Evolutionary conservation across 2,888 invertebrate genomes (phyloP), one percentile per base, ranked within the genome.

Genomic region (Cyrtodaria siliqua): DNA sequence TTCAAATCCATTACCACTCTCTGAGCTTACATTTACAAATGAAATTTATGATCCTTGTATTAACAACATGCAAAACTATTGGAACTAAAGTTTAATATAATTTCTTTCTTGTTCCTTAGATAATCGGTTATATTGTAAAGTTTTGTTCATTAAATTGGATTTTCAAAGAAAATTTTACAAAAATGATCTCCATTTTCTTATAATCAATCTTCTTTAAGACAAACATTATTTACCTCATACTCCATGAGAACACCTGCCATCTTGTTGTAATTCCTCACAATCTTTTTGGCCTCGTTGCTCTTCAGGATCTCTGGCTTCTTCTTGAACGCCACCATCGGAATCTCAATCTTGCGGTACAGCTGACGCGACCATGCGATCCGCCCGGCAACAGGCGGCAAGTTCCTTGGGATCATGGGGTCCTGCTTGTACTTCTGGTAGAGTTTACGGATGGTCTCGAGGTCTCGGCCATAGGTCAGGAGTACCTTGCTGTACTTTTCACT

Each of bases 361-460:
- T 97, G 96, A 20, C 97, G 95, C 6, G 96, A 95, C 97, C 97
- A 97, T 91, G 96, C 89, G 26, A 93, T 93, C 78, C 93, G 92
- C 93, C 98, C 98, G 69, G 98, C 97, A 26, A 98, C 96, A 0
- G 98, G 98, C 2, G 98, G 97, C 92, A 97, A 96, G 93, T 98
- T 97, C 81, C 97, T 94, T 0, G 97, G 96, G 50, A 98, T 94
- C 0, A 97, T 97, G 0, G 98, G 98, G 91, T 97, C 97, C 81
- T 96, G 96, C 80, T 96, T 96, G 91, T 97, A 96, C 86, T 96
- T 96, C 87, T 96, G 96, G 92, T 97, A 98, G 90, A 97, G 95
- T 72, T 92, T 92, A 6, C 92, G 85, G 29, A 93, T 96, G 83
- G 96, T 95, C 85, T 98, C 97, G 1, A 98, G 95, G 93, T 98